Evolutionary conservation across 2,113 vertebrate genomes (phyloP).

Genomic region (Leptodactylus fuscus): DNA sequence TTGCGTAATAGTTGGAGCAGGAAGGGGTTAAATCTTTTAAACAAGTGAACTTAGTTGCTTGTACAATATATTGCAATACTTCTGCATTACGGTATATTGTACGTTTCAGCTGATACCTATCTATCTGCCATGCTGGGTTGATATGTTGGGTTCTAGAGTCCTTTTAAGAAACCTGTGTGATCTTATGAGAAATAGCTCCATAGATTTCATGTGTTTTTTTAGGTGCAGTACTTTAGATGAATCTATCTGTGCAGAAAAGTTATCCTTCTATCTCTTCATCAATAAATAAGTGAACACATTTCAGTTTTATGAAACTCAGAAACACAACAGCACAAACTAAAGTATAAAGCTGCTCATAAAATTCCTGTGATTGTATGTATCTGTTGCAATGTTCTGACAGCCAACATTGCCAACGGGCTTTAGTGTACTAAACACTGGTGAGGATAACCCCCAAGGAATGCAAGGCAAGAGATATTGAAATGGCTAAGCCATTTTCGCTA

Average conservation of each 20-base stretch:
- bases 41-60: too few relatives aligned
- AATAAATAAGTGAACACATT: background rate
- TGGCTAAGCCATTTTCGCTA: background rate
- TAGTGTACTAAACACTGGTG: background rate
- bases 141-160: too few relatives aligned
- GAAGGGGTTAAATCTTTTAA: too few relatives aligned
- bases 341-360: background rate
- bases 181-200: background rate
- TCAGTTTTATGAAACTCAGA: background rate
- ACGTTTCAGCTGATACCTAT: too few relatives aligned
- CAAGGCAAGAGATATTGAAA: background rate
- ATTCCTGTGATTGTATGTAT: background rate
- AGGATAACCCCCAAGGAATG: background rate
- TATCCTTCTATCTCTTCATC: background rate
- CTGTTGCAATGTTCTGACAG: conserved; percentile 8
- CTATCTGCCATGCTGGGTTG: too few relatives aligned
- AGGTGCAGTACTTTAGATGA: background rate
- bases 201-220: background rate
- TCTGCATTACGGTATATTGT: too few relatives aligned
- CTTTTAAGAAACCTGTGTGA: background rate
- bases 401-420: background rate
- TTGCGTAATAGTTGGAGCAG: too few relatives aligned
- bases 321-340: background rate
- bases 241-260: background rate
- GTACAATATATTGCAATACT: too few relatives aligned